Evolutionary conservation across 2,888 invertebrate genomes (phyloP).

Genomic region (Parnassius orleans): DNA sequence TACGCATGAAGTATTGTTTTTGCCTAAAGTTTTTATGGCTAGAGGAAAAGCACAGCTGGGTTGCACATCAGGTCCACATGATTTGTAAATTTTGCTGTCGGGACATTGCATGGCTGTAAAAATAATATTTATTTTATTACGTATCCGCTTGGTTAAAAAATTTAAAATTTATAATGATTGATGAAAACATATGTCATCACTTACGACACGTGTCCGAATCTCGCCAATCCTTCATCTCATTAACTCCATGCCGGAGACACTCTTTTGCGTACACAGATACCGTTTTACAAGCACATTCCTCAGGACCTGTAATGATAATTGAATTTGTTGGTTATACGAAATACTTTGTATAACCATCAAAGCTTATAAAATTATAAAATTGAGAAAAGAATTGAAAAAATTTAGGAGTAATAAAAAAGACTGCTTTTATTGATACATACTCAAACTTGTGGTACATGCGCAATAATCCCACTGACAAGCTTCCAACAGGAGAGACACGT

Average conservation of each 20-base stretch:
- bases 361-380: too few species aligned
- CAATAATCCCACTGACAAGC: constrained; percentile 92
- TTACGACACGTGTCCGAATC: constrained; percentile 91
- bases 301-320: constrained; percentile 58
- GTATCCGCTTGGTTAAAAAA: too few species aligned
- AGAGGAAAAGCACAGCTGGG: constrained; percentile 85
- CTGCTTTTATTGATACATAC: constrained; percentile 45
- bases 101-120: constrained; percentile 88
- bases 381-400: too few species aligned
- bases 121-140: background rate
- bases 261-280: constrained; percentile 89
- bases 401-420: too few species aligned
- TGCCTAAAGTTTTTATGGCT: constrained; percentile 30
- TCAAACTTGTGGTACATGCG: constrained; percentile 76
- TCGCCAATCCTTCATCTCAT: constrained; percentile 86
- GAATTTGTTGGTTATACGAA: background rate
- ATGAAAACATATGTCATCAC: constrained; percentile 48
- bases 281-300: constrained; percentile 88
- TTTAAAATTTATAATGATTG: too few species aligned
- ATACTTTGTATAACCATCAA: background rate
- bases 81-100: constrained; percentile 87
- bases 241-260: constrained; percentile 84
- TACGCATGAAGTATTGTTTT: constrained; percentile 81
- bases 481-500: constrained; percentile 83
- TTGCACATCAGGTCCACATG: constrained; percentile 88